Percentiles rank a stretch among this genome's conserved stretches.
phyloP scores from a whole-genome alignment of 2,888 invertebrate genomes.

The Melikaiella ostensackeni region DNA sequence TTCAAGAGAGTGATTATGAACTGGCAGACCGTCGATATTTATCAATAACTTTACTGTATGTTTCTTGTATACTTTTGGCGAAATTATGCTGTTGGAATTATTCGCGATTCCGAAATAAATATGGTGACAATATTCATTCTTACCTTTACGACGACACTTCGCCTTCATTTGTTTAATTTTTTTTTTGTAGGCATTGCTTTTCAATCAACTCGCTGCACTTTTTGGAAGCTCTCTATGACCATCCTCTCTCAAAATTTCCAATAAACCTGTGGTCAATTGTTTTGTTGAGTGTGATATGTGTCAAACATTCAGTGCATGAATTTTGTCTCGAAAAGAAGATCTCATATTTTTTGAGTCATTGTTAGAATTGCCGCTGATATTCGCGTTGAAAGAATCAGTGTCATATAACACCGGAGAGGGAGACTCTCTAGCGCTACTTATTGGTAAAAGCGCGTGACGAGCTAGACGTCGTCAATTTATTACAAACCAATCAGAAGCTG shows the following conservation, averaged over 20 bases:
- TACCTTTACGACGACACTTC: neutral
- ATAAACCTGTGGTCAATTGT: slow-evolving; percentile 2
- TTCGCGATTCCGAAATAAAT: slow-evolving; percentile 21
- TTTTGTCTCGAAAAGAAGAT: slow-evolving; percentile 20
- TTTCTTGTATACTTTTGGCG: slow-evolving; percentile 24
- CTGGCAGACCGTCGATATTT: slow-evolving; percentile 43
- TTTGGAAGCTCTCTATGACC: slow-evolving; percentile 9
- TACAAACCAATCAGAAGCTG: too few relatives aligned
- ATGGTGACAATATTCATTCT: neutral
- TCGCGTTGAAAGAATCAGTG: neutral
- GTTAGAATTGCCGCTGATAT: neutral
- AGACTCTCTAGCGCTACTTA: neutral
- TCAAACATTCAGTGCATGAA: neutral
- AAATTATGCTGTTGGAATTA: slow-evolving; percentile 18
- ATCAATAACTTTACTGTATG: slow-evolving; percentile 35
- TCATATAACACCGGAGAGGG: neutral
- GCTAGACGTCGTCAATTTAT: too few relatives aligned
- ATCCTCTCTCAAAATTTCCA: slow-evolving; percentile 14
- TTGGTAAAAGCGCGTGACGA: too few relatives aligned
- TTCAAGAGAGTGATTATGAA: slow-evolving; percentile 39
- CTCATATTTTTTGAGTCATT: neutral
- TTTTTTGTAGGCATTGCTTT: neutral
- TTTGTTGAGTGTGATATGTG: slow-evolving; percentile 4
- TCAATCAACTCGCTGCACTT: slow-evolving; percentile 1
- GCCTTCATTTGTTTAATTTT: neutral